Evolutionary conservation across 2,797 vertebrate species (phyloP).

Genomic region (Sus cebifrons): DNA sequence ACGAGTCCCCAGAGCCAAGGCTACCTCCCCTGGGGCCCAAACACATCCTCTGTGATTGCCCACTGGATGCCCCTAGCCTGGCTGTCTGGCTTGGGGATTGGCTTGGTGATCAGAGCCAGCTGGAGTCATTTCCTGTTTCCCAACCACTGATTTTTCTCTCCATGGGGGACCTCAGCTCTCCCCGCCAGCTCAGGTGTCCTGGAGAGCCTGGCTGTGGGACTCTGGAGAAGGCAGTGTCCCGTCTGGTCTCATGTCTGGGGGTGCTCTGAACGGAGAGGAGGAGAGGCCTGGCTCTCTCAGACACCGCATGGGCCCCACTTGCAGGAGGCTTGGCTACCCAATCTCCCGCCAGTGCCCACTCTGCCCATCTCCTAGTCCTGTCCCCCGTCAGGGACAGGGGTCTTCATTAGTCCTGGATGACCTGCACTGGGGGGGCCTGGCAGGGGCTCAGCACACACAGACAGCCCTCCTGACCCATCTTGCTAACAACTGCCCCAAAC

Average conservation of each 20-base stretch:
- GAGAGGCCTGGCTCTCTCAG: not conserved
- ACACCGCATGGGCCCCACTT: not conserved
- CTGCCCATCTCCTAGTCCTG: not conserved
- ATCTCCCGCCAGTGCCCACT: not conserved
- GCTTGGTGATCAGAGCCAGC: not conserved
- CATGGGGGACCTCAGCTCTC: not conserved
- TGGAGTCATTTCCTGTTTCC: not conserved
- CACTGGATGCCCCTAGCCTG: not conserved
- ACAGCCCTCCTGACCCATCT: not conserved
- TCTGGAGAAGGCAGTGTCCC: not conserved
- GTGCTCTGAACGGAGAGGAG: not conserved
- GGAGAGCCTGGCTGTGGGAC: not conserved
- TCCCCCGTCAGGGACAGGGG: not conserved
- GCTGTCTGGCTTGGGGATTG: not conserved
- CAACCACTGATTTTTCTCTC: not conserved
- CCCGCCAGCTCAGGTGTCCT: not conserved
- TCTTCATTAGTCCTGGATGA: not conserved
- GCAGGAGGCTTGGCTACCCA: not conserved
- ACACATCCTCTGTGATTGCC: not conserved
- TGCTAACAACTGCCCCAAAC: not conserved
- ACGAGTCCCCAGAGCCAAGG: not conserved
- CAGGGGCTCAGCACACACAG: not conserved
- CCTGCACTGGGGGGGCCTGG: not conserved
- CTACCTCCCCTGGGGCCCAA: conserved; percentile 43
- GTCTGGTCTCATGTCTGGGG: not conserved